Base-by-base conservation (phyloP, 2,797 vertebrate species). In the Anolis apletophallus region DNA sequence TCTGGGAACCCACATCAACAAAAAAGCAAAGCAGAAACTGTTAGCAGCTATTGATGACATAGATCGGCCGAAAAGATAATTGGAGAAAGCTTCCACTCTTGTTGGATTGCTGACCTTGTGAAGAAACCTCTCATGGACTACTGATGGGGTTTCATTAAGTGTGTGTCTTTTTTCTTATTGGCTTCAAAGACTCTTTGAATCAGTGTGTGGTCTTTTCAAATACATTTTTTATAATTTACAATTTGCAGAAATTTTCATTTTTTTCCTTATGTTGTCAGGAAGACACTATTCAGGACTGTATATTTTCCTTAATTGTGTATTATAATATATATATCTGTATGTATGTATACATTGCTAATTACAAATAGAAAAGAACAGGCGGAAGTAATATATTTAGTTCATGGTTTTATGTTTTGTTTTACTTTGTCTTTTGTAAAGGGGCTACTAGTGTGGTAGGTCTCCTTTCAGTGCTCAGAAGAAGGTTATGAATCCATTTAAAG, bases 1-100 rank as follows among this genome's bases (percentile, higher is more conserved):
- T 89, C 95, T 99, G 91, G 99, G 99, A 81, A 98, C 99, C 13
- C 98, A 99, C 92, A 99, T 99, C 95, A 99, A 99, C 96, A 99
- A 99, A 94, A 99, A 98, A 94, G 98, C 99, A 80, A 97, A 98
- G 89, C 99, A 99, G 95, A 99, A 98, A 93, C 97, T 99, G 23
- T 96, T 99, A 59, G 97, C 99, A 21, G 97, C 98, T 90, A 99
- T 99, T 61, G 99, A 99, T 14, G 99, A 99, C 94, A 97, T 98
- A 69, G 99, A 99, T 95, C 96, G 98, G 85, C 98, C 98, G 87
- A 99, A 98, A 95, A 98, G 99, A 98, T 99, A 99, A 96, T 95
- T 92, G 89, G 64, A 82, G 74, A 83, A 69, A 85, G 29, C 57
- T 79, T 1, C 77, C 85, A 89, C 69, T 74, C 91, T 76, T 59